Evolutionary conservation across 2,888 invertebrate genomes (phyloP), one percentile per base, ranked within the genome.

Genomic region (Apoda limacodes): DNA sequence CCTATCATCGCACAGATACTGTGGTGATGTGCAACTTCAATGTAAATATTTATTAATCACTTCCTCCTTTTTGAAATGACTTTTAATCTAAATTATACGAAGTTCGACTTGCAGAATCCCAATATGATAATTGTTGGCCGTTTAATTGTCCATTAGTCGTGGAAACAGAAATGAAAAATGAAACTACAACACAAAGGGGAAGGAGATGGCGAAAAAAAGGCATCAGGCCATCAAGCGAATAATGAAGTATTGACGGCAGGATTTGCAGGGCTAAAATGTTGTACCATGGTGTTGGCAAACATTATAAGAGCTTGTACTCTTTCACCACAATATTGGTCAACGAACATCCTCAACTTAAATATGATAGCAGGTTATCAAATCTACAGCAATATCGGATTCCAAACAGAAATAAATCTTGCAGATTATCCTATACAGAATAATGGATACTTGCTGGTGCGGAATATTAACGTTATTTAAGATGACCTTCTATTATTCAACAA

Each of bases 171-270:
- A n/a, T n/a, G n/a, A n/a, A n/a, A n/a, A n/a, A n/a, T n/a, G n/a
- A n/a, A n/a, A n/a, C n/a, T n/a, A n/a, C n/a, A n/a, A n/a, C n/a
- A n/a, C n/a, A n/a, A n/a, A n/a, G n/a, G n/a, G n/a, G n/a, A n/a
- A n/a, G n/a, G n/a, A n/a, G n/a, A n/a, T n/a, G n/a, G n/a, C n/a
- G n/a, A n/a, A n/a, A n/a, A n/a, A n/a, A n/a, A n/a, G n/a, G n/a
- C n/a, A n/a, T n/a, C n/a, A n/a, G n/a, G n/a, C n/a, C n/a, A 52
- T 50, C 53, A 50, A 45, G 46, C 35, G 2, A 39, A 49, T 28
- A 25, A 39, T 25, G 13, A 9, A 9, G 28, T 48, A 25, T 50
- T 51, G 22, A 39, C 30, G 24, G 42, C 48, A 28, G 34, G 32
- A 23, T 42, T 23, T 42, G 39, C 40, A 25, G 48, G 47, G 9